Base-by-base conservation (phyloP, 1,140 invertebrate species). In the Tenebrio molitor region DNA sequence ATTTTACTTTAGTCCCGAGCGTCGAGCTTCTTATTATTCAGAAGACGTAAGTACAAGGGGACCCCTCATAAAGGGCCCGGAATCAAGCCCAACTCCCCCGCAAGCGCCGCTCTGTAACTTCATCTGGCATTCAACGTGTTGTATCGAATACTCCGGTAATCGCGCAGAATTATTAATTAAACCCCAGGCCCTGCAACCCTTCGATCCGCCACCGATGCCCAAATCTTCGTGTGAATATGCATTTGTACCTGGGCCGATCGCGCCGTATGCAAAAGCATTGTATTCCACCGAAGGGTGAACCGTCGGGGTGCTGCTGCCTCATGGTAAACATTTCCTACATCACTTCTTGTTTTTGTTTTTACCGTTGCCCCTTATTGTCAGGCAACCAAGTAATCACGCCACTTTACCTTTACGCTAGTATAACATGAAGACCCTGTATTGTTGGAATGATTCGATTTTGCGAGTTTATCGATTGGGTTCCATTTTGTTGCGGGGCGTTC, bases 1-100 rank as follows among this genome's bases (percentile, higher is more conserved):
- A 82, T 82, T 82, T 82, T 81, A 82, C 81, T 82, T 79, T 82
- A 74, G 75, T 65, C 68, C 71, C 63, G 25, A 68, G 71, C 42
- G 72, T 63, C 68, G 58, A 69, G 69, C 70, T 80, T 74, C 74
- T 82, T 82, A 82, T 80, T 81, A 82, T 82, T 81, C 81, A 75
- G 73, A 70, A 75, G 71, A 74, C 44, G 72, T 73, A 41, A 44
- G 42, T 66, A 66, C 44, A 68, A 71, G 72, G 72, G 41, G 65
- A 68, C 41, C 65, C 75, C 42, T 53, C 64, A 69, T 76, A 76
- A 76, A 71, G 64, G 74, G 63, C 58, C 58, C 64, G 53, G 68
- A 77, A 78, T 78, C 76, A 72, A 69, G 66, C 69, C 34, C 63
- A 41, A 41, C 34, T 17, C 66, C 46, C 33, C 16, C 44, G 16